These are phyloP conservation scores for Mactra quadrangularis DNA, from an alignment of 1,140 invertebrate species.

Conservation along the genomic window DNA sequence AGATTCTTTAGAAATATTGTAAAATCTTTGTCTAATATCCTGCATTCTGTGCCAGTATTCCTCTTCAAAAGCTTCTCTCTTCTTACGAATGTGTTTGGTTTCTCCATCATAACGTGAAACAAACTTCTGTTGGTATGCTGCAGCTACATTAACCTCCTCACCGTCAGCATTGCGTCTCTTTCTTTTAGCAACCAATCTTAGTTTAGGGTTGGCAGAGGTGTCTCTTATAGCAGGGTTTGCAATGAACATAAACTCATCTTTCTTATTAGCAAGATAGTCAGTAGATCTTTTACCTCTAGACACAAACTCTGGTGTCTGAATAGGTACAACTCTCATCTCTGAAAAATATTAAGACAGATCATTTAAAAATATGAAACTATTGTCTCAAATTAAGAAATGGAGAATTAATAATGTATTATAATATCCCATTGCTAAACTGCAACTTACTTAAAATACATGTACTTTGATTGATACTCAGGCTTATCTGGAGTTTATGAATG, in stretches of 20 bases:
- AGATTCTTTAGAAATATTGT: conserved; percentile 69
- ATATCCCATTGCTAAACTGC: too few species aligned
- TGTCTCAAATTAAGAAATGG: too few species aligned
- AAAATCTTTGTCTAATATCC: conserved; percentile 73
- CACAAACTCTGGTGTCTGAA: conserved; percentile 74
- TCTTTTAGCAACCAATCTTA: conserved; percentile 49
- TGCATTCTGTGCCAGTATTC: conserved; percentile 72
- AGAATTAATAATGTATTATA: too few species aligned
- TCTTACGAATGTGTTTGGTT: conserved; percentile 66
- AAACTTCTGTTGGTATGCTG: conserved; percentile 62
- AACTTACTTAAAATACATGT: too few species aligned
- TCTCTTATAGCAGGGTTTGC: conserved; percentile 20
- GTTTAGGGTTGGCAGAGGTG: conserved; percentile 59
- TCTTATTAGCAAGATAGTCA: conserved; percentile 21
- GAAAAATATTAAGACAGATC: conserved; percentile 55
- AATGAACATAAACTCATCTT: conserved; percentile 68
- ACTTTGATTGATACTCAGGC: too few species aligned
- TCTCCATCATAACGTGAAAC: conserved; percentile 55
- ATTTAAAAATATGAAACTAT: too few species aligned
- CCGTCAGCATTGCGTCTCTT: conserved; percentile 39
- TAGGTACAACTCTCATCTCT: conserved; percentile 75
- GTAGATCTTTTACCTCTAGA: conserved; percentile 69
- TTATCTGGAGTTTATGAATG: too few species aligned
- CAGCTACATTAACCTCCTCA: conserved; percentile 42
- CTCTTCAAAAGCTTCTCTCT: conserved; percentile 74